phyloP scores from a whole-genome alignment of 1,140 invertebrate genomes.

The Drosophila trapezifrons region DNA sequence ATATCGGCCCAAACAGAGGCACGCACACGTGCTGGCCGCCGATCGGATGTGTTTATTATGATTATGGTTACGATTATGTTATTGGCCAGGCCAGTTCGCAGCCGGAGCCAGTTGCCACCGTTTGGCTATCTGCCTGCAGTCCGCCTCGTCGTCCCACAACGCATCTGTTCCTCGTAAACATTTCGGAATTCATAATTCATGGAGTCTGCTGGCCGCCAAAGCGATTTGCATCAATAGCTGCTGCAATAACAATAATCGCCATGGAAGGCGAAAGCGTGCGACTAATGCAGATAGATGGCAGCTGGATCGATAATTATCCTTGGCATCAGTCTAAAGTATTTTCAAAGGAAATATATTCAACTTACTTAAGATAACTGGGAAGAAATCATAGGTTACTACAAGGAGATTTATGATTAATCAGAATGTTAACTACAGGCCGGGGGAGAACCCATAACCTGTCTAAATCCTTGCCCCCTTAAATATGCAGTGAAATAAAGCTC shows the following conservation, averaged over 20 bases:
- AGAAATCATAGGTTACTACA: too few relatives aligned
- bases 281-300: slow-evolving; percentile 32
- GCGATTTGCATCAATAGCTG: slow-evolving; percentile 34
- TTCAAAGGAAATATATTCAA: neutral
- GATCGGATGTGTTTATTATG: slow-evolving; percentile 76
- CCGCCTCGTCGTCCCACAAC: too few relatives aligned
- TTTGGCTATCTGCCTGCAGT: slow-evolving; percentile 39
- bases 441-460: too few relatives aligned
- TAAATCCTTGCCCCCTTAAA: slow-evolving; percentile 1
- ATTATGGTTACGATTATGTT: slow-evolving; percentile 69
- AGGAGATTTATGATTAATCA: too few relatives aligned
- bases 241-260: slow-evolving; percentile 19
- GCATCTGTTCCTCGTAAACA: slow-evolving; percentile 73
- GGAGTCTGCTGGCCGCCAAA: slow-evolving; percentile 49
- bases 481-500: slow-evolving; percentile 7
- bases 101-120: slow-evolving; percentile 1
- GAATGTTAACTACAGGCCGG: too few relatives aligned
- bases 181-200: slow-evolving; percentile 53
- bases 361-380: too few relatives aligned
- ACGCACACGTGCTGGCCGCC: slow-evolving; percentile 64
- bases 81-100: slow-evolving; percentile 39
- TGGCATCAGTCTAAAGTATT: neutral
- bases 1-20: slow-evolving; percentile 59
- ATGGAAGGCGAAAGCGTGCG: slow-evolving; percentile 61
- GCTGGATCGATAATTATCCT: slow-evolving; percentile 24